Conservation (phyloP, 2,888 invertebrate genomes). For the Caenorhabditis uteleia region DNA sequence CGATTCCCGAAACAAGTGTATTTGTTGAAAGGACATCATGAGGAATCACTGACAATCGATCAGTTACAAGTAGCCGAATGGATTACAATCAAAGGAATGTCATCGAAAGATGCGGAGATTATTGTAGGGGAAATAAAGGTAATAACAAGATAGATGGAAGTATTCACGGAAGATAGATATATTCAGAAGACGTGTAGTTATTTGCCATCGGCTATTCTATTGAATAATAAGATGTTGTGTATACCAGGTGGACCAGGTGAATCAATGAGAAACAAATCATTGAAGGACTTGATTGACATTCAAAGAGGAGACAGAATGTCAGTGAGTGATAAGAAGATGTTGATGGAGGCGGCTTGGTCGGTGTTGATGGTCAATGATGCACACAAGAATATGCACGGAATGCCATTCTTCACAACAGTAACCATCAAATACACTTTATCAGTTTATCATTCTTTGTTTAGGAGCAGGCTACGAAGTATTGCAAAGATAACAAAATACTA, state of each 20-base stretch:
- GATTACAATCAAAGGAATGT: no score
- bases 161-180: no score
- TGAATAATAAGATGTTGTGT: slow-evolving; percentile 42
- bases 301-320: neutral
- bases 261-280: no score
- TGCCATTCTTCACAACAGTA: slow-evolving; percentile 33
- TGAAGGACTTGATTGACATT: no score
- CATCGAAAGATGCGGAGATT: no score
- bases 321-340: slow-evolving; percentile 18
- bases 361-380: slow-evolving; percentile 28
- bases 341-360: slow-evolving; percentile 34
- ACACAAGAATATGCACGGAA: slow-evolving; percentile 25
- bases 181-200: no score
- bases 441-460: no score
- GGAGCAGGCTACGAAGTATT: slow-evolving; percentile 42
- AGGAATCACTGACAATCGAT: slow-evolving; percentile 48
- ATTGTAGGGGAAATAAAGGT: no score
- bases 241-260: slow-evolving; percentile 56
- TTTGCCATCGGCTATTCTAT: no score
- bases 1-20: slow-evolving; percentile 44
- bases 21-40: slow-evolving; percentile 49
- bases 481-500: slow-evolving; percentile 32
- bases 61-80: slow-evolving; percentile 27
- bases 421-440: no score
- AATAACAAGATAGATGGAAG: no score